phyloP scores from a whole-genome alignment of 2,888 invertebrate genomes.

The Sinhomidia bicolor region DNA sequence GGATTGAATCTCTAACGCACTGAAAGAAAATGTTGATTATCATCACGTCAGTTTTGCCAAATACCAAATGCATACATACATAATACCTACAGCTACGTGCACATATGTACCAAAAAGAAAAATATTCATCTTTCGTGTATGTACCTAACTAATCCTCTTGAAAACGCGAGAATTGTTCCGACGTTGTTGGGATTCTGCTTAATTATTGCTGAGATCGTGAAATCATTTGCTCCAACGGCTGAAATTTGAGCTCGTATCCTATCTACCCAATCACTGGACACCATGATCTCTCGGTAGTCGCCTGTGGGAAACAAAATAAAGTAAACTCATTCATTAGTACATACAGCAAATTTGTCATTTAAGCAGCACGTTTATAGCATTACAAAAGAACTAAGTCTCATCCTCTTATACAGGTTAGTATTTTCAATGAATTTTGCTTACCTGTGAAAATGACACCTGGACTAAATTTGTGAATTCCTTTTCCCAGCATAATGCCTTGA shows the following conservation, averaged over 20 bases:
- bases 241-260: slow-evolving; percentile 79
- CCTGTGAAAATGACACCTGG: slow-evolving; percentile 89
- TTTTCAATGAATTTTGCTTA: slow-evolving; percentile 81
- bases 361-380: background rate
- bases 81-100: no score
- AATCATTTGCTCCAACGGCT: slow-evolving; percentile 79
- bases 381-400: background rate
- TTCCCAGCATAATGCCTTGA: slow-evolving; percentile 86
- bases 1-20: slow-evolving; percentile 95
- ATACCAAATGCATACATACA: no score
- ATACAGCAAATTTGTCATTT: no score
- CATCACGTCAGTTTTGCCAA: background rate
- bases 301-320: slow-evolving; percentile 75
- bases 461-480: slow-evolving; percentile 87
- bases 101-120: no score
- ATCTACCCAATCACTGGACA: slow-evolving; percentile 80
- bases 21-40: slow-evolving; percentile 82
- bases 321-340: no score
- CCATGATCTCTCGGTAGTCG: slow-evolving; percentile 80
- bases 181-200: slow-evolving; percentile 91
- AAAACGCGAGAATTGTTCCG: slow-evolving; percentile 91
- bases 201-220: slow-evolving; percentile 90
- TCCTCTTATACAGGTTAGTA: no score
- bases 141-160: slow-evolving; percentile 90
- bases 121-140: no score